phyloP scores from a whole-genome alignment of 2,113 vertebrate species.

The Passer domesticus region DNA sequence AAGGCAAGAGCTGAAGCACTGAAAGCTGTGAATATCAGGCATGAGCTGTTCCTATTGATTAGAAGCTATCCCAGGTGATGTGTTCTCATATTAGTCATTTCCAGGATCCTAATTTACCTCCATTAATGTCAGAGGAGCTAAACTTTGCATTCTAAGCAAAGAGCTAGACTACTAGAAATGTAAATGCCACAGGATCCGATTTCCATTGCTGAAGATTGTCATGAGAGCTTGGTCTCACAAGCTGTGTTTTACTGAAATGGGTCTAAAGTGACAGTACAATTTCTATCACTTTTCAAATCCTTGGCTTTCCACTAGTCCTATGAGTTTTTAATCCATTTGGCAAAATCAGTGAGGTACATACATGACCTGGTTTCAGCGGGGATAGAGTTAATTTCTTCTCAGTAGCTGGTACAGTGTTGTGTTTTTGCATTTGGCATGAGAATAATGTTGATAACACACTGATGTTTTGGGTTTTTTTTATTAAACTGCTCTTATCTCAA shows the following conservation, averaged over 20 bases:
- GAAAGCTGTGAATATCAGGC: neutral
- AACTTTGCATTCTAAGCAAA: neutral
- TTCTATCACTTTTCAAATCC: neutral
- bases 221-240: neutral
- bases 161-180: neutral
- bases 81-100: neutral
- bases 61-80: neutral
- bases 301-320: neutral
- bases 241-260: neutral
- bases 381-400: neutral
- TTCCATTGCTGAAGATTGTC: neutral
- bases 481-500: neutral
- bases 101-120: neutral
- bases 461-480: neutral
- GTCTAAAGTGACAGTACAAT: neutral
- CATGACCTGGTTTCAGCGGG: neutral
- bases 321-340: neutral
- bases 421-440: neutral
- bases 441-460: neutral
- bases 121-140: neutral
- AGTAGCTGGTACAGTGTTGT: neutral
- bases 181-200: neutral
- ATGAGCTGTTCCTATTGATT: rapidly evolving
- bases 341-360: neutral
- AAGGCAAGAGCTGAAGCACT: neutral